Conservation (phyloP, 92 coral and sea anemone genomes). For the Palythoa grandis region DNA sequence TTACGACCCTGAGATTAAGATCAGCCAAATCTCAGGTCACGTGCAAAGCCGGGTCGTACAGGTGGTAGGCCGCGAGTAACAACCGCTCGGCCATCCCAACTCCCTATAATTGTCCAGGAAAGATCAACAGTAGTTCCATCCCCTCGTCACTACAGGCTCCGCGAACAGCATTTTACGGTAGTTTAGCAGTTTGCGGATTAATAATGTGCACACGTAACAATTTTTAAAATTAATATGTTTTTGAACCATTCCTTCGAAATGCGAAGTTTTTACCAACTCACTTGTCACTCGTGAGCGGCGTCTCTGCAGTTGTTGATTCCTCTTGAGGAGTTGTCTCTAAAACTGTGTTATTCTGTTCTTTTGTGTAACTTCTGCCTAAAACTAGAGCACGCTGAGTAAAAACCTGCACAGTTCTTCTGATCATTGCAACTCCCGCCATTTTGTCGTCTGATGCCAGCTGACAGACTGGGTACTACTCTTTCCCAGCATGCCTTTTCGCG, state of each 20-base stretch:
- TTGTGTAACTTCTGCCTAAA: constrained; percentile 22
- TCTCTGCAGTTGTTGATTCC: constrained; percentile 15
- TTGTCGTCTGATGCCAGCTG: constrained; percentile 2
- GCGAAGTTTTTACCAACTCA: not conserved
- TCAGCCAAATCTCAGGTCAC: too few species aligned
- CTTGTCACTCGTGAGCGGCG: constrained; percentile 41
- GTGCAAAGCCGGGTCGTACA: too few species aligned
- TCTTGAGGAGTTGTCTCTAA: not conserved
- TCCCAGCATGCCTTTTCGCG: too few species aligned
- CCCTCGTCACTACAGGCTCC: not conserved
- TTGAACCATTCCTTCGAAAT: not conserved
- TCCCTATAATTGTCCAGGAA: too few species aligned
- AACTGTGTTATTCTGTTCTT: constrained; percentile 8
- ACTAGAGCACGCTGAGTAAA: not conserved
- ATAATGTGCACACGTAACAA: too few species aligned
- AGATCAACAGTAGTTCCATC: too few species aligned
- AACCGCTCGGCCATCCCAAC: too few species aligned
- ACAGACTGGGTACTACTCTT: constrained; percentile 34
- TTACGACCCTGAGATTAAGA: too few species aligned
- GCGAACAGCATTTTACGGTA: not conserved
- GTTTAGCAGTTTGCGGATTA: not conserved
- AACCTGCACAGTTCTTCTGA: not conserved
- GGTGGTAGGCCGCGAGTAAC: too few species aligned
- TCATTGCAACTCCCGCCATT: constrained; percentile 39
- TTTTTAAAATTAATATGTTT: too few species aligned